Evolutionary conservation across 1,140 invertebrate species (phyloP), one percentile per base, ranked within the genome.

Genomic region (Protaetia brevitarsis): DNA sequence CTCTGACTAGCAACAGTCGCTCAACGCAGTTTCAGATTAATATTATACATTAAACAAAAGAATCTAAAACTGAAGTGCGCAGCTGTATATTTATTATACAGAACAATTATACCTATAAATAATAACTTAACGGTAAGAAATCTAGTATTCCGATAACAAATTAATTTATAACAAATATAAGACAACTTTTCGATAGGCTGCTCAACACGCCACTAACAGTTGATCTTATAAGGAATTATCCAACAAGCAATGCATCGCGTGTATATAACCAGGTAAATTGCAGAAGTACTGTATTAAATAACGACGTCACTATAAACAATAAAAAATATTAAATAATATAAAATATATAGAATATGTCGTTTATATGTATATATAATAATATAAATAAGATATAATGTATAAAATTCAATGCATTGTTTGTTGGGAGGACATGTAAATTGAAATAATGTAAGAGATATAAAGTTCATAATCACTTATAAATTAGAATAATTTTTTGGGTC

Each of bases 41-140:
- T 59, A 51, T 23, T 51, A 51, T 51, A 59, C 30, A 64, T 27
- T 65, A 64, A 61, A 66, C 68, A 68, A 63, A 60, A 64, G 69
- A 71, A 69, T 72, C 68, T 65, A 73, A 73, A 73, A 70, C 70
- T 71, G 70, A 68, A 68, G 30, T 72, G 68, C 63, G 68, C 68
- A 73, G 65, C 69, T 73, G 71, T 64, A 73, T 73, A 71, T 72
- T 71, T 74, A 73, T 73, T 74, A 72, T 74, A 74, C 73, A 74
- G 71, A 73, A 69, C 66, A 68, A 71, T 73, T 67, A 68, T 74
- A 72, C 71, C 71, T 72, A 74, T 72, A 70, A 68, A 75, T 71
- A 71, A 70, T 67, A 70, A 72, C 68, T 72, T 72, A 72, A 70
- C 65, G 67, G 67, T 68, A 68, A 68, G 63, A 68, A 70, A 72